Evolutionary conservation across 2,113 vertebrate genomes (phyloP).

Genomic region (Salvelinus fontinalis): DNA sequence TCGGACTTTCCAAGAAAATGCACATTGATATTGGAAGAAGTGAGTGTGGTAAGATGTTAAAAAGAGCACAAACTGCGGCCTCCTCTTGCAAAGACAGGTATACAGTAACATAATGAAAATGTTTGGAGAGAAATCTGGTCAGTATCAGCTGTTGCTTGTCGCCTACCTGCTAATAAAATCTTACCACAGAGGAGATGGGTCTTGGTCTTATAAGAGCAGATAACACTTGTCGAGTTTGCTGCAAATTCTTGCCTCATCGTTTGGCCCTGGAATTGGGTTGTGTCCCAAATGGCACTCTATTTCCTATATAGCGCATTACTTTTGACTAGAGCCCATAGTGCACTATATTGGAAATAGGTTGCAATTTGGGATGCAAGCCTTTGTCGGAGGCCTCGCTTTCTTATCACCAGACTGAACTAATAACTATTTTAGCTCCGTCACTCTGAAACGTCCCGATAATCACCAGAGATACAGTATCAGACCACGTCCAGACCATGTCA

Average conservation of each 20-base stretch:
- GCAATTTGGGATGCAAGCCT: not conserved
- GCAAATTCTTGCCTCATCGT: not conserved
- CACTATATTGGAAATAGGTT: not conserved
- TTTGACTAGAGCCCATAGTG: not conserved
- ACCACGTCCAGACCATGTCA: conserved; percentile 37
- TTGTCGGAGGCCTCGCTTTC: too few relatives aligned
- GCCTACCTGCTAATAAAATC: not conserved
- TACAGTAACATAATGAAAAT: conserved; percentile 8
- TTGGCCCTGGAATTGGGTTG: not conserved
- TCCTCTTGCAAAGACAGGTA: not conserved
- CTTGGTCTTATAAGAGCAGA: too few relatives aligned
- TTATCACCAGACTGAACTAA: too few relatives aligned
- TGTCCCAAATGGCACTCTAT: not conserved
- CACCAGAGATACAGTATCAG: conserved; percentile 26
- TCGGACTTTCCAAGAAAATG: conserved; percentile 24
- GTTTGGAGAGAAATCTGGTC: not conserved
- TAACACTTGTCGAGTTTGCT: too few relatives aligned
- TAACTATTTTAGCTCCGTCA: not conserved
- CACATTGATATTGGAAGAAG: not conserved
- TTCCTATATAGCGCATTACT: too few relatives aligned
- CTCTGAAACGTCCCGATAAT: not conserved
- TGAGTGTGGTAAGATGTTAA: conserved; percentile 1
- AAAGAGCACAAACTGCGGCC: not conserved
- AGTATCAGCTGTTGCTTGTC: conserved; percentile 20
- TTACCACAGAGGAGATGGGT: too few relatives aligned